These are phyloP conservation scores for Eupithecia pulchellata DNA, from an alignment of 2,888 invertebrate genomes.

Conservation along the genomic window DNA sequence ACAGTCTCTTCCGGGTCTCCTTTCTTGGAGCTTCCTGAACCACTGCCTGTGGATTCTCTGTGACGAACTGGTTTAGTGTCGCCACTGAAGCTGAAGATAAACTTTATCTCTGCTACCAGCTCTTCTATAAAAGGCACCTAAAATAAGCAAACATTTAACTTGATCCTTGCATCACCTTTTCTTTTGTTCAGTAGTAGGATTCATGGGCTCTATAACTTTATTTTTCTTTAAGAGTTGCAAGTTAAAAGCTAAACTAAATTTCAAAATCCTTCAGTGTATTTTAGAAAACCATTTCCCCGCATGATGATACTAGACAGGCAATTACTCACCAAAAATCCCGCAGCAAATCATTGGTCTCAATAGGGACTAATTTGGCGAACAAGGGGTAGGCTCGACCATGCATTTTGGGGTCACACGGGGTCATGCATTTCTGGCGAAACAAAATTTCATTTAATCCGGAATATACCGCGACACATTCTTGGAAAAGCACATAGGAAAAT, in stretches of 20 bases:
- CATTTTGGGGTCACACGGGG: conserved; percentile 54
- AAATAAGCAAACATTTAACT: conserved; percentile 31
- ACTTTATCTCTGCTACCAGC: conserved; percentile 88
- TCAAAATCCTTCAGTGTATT: background rate
- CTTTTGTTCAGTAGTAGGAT: background rate
- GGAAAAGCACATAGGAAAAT: background rate
- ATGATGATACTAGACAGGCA: conserved; percentile 3
- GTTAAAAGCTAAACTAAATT: background rate
- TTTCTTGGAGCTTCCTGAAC: conserved; percentile 64
- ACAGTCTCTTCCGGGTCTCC: conserved; percentile 47
- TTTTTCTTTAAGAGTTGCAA: background rate
- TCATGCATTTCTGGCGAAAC: conserved; percentile 63
- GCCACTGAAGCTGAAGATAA: conserved; percentile 89
- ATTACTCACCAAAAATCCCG: conserved; percentile 31
- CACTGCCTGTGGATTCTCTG: conserved; percentile 67
- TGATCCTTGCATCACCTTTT: background rate
- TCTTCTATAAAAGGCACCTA: conserved; percentile 88
- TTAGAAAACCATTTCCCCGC: background rate
- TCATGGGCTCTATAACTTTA: background rate
- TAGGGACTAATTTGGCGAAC: conserved; percentile 25
- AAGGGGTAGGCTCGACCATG: conserved; percentile 40
- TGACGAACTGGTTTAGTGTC: conserved; percentile 88
- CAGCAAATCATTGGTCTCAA: conserved; percentile 34
- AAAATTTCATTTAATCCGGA: conserved; percentile 36
- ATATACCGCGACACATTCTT: background rate